These are phyloP conservation scores for Myotis yumanensis DNA, from an alignment of 2,113 vertebrate genomes.

Conservation along the genomic window DNA sequence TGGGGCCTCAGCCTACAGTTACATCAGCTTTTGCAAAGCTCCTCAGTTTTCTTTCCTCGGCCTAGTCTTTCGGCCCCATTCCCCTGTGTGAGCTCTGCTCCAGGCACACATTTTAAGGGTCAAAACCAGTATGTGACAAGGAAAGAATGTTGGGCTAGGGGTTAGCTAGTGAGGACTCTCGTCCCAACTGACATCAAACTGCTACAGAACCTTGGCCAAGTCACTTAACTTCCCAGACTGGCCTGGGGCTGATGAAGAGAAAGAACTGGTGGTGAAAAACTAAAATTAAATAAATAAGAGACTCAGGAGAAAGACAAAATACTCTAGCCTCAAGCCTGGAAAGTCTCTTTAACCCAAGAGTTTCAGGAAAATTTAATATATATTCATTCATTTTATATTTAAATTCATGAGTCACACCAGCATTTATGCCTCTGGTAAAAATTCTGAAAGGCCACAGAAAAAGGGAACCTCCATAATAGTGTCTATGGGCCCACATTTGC, in stretches of 20 bases:
- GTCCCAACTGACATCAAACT: neutral
- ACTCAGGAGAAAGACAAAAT: neutral
- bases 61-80: neutral
- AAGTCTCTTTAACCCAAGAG: constrained; percentile 21
- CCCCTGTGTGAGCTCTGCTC: neutral
- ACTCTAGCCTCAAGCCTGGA: neutral
- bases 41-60: neutral
- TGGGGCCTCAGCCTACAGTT: neutral
- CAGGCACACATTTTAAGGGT: constrained; percentile 1
- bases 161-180: neutral
- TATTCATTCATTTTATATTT: constrained; percentile 60
- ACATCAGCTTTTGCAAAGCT: neutral
- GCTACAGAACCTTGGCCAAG: neutral
- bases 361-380: constrained; percentile 52
- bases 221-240: neutral
- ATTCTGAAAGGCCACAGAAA: neutral
- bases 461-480: neutral
- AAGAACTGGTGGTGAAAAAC: neutral
- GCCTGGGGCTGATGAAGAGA: neutral
- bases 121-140: neutral
- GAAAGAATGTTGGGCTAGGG: neutral
- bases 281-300: neutral
- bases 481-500: neutral
- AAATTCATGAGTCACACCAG: constrained; percentile 47
- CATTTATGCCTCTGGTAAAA: constrained; percentile 7